phyloP scores from a whole-genome alignment of 2,113 vertebrate genomes.

The Heptranchias perlo region DNA sequence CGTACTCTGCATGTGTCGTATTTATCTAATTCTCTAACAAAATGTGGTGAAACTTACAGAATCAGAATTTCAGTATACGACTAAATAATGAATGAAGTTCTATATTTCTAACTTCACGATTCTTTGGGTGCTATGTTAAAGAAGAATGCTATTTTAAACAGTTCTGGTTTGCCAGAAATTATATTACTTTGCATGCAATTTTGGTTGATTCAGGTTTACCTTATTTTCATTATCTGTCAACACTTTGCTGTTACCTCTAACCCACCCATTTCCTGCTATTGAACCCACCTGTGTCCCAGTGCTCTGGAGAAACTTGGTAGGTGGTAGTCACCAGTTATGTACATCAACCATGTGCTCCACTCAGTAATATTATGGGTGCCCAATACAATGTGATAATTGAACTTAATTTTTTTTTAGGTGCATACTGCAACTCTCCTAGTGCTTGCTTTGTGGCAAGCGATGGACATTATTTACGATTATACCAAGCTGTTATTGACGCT shows the following conservation, averaged over 20 bases:
- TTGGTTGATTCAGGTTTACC: not conserved
- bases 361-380: not conserved
- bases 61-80: not conserved
- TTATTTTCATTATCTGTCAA: not conserved
- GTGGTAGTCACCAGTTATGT: not conserved
- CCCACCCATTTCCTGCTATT: not conserved
- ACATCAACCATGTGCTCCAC: not conserved
- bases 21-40: not conserved
- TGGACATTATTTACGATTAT: slow-evolving; percentile 83
- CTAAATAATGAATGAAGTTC: not conserved
- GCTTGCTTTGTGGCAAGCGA: slow-evolving; percentile 96
- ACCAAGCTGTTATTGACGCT: slow-evolving; percentile 94
- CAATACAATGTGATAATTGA: not conserved
- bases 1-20: not conserved
- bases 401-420: slow-evolving; percentile 59
- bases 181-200: not conserved
- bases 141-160: not conserved
- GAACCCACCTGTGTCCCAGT: not conserved
- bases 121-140: not conserved
- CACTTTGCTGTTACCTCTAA: not conserved
- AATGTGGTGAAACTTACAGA: not conserved
- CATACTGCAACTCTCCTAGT: slow-evolving; percentile 94
- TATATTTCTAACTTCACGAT: not conserved
- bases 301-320: not conserved
- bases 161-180: not conserved